phyloP scores from a whole-genome alignment of 2,797 vertebrate genomes.

The Sebastes hubbsi region DNA sequence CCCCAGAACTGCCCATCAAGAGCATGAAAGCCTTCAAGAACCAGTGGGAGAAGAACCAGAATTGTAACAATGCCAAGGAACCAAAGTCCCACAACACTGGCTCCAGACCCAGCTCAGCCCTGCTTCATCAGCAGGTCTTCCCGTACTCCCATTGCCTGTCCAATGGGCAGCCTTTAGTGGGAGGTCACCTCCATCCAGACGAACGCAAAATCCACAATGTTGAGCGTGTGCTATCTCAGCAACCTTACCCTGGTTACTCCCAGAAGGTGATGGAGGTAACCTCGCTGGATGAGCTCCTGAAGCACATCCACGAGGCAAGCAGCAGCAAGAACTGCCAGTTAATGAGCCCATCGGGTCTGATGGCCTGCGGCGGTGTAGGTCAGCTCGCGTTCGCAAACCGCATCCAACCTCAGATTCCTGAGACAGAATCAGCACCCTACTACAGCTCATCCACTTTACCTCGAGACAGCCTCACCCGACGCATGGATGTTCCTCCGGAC shows the following conservation, averaged over 20 bases:
- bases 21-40: constrained; percentile 88
- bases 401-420: constrained; percentile 85
- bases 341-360: constrained; percentile 79
- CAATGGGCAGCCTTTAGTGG: constrained; percentile 75
- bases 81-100: constrained; percentile 77
- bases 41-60: constrained; percentile 94
- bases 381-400: constrained; percentile 81
- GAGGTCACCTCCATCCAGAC: constrained; percentile 75
- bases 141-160: constrained; percentile 80
- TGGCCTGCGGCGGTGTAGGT: constrained; percentile 71
- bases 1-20: constrained; percentile 91
- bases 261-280: constrained; percentile 91
- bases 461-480: constrained; percentile 86
- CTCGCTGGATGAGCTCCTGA: constrained; percentile 89
- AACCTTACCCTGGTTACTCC: constrained; percentile 81
- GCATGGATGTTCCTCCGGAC: constrained; percentile 90
- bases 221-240: constrained; percentile 84
- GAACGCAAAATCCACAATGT: constrained; percentile 87
- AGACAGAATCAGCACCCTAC: constrained; percentile 84
- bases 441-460: constrained; percentile 88
- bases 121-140: constrained; percentile 83
- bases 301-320: constrained; percentile 88
- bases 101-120: constrained; percentile 78
- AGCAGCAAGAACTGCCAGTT: constrained; percentile 78
- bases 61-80: constrained; percentile 93